Evolutionary conservation across 2,888 invertebrate genomes (phyloP), one percentile per base, ranked within the genome.

Genomic region (Microctonus hyperodae): DNA sequence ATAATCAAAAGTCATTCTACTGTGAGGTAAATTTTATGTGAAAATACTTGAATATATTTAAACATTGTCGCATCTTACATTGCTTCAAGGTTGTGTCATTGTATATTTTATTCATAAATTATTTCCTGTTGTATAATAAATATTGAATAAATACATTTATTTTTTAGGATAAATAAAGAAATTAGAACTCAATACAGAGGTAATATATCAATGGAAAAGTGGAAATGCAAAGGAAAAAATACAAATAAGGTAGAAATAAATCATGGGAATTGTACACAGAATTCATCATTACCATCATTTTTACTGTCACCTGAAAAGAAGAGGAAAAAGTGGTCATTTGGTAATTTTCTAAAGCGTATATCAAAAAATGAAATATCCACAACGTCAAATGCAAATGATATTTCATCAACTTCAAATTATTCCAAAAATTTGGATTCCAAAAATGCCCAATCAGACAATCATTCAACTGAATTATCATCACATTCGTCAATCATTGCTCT

Each of bases 321-420:
- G 74, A 86, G 85, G 74, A 89, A 88, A 78, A 93, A 92, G 83
- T 94, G 94, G 94, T 92, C 92, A 9, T 88, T 94, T 51, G 93
- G 94, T 7, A 91, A 91, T 75, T 87, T 94, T 2, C 92, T 94
- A 79, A 87, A 92, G 70, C 88, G 91, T 79, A 91, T 91, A 84
- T 92, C 92, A 83, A 67, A 64, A 28, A 40, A 56, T 23, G 33
- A 31, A 50, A 13, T 40, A 13, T 31, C 28, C 5, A 6, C 7
- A 10, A 23, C 10, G 6, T 2, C 20, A 23, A 55, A 28, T 33
- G 3, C 9, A 1, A 33, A 55, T 16, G 55, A 55, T 16, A 10
- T 31, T 3, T 13, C 16, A 10, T 28, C 33, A 4, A 16, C 13
- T 7, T 10, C 16, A n/a, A 25, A 55, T 16, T 31, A 55, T 16